Evolutionary conservation across 2,888 invertebrate genomes (phyloP), one percentile per base, ranked within the genome.

Genomic region (Yponomeuta evonymella): DNA sequence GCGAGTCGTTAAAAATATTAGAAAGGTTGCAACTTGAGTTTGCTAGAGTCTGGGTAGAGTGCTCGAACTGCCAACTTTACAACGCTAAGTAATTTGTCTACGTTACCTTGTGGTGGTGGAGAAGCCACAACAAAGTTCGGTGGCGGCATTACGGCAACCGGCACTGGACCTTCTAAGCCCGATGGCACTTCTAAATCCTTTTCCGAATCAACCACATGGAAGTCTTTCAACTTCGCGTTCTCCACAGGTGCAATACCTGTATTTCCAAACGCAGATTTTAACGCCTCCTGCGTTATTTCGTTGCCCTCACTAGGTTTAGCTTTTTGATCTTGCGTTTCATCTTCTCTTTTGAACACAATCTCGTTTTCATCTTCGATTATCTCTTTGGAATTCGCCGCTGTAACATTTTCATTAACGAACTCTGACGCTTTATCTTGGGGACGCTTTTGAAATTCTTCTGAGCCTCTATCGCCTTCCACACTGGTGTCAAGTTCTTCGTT

Each of bases 101-200:
- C 1, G 43, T 43, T 15, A 58, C 51, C 51, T 58, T 58, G 51
- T 15, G 51, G 51, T 15, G 67, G 67, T 15, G 67, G 67, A 23
- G 43, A 23, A n/a, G 48, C 48, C 9, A 33, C 29, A 33, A 30
- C 29, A 12, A 65, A 30, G 29, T 30, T 65, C 10, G 65, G 12
- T 6, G 67, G 67, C 1, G 93, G 93, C 48, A 88, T 73, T 0
- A 86, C 86, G 2, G 85, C 75, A 0, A 83, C 78, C 0, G 92
- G 90, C 1, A 87, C 75, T 0, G 91, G 91, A 0, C 93, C 93
- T 79, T 93, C 93, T 0, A 89, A 65, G 0, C 93, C 92, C 0
- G 82, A 75, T 0, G 93, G 93, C 0, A 92, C 87, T 64, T 92
- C 92, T 71, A 93, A 78, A 78, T 93, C 93, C 73, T 82, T 87